Evolutionary conservation across 2,888 invertebrate species (phyloP).

Genomic region (Aporophyla lueneburgensis): DNA sequence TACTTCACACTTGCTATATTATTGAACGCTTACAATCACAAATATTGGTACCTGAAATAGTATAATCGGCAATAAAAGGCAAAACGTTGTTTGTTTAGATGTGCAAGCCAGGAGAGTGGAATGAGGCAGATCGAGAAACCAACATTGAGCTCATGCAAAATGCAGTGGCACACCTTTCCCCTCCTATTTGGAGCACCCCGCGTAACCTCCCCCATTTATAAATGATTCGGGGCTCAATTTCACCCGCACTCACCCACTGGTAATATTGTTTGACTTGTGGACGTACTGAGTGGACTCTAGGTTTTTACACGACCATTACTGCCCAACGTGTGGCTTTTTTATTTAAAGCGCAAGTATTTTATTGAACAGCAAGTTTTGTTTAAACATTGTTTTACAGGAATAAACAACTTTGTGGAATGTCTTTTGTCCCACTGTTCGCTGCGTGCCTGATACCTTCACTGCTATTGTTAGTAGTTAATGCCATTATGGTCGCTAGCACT

Average conservation of each 20-base stretch:
- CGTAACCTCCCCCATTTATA: conserved; percentile 82
- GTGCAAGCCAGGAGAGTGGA: conserved; percentile 66
- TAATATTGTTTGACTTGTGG: conserved; percentile 87
- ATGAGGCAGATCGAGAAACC: conserved; percentile 76
- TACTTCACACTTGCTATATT: not conserved
- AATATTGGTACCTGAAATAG: conserved; percentile 35
- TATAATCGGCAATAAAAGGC: conserved; percentile 60
- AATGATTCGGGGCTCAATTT: conserved; percentile 88
- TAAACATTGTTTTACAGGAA: conserved; percentile 13
- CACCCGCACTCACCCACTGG: conserved; percentile 76
- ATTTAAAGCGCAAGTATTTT: conserved; percentile 21
- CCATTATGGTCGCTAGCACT: not conserved
- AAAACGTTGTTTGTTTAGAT: conserved; percentile 57
- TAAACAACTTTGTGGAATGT: not conserved
- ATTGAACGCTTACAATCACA: not conserved
- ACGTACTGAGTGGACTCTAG: conserved; percentile 68
- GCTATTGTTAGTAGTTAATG: not conserved
- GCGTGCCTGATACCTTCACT: not conserved
- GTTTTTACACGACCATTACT: conserved; percentile 48
- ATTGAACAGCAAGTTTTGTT: not conserved
- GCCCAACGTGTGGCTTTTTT: conserved; percentile 15
- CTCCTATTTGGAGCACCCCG: conserved; percentile 71
- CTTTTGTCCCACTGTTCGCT: not conserved
- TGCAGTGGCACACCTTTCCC: conserved; percentile 82
- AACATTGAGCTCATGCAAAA: conserved; percentile 86